Conservation (phyloP, 2,888 invertebrate genomes). For the Tetheella fluctuosa region DNA sequence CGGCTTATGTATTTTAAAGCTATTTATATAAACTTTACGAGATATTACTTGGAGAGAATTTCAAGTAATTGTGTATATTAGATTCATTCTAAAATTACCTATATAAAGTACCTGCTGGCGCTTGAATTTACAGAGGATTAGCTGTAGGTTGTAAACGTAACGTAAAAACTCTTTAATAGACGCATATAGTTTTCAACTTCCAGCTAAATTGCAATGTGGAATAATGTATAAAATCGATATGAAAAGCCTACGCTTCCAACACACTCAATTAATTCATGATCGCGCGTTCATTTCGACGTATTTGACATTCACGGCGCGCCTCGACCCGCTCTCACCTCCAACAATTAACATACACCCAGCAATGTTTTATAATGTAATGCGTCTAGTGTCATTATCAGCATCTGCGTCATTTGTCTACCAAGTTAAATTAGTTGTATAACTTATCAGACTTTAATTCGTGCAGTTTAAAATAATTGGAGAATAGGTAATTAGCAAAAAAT, state of each 20-base stretch:
- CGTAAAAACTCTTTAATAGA: too few relatives aligned
- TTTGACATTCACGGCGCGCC: background rate
- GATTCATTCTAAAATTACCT: background rate
- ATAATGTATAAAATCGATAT: background rate
- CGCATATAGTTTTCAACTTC: too few relatives aligned
- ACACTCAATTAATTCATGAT: background rate
- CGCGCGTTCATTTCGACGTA: background rate
- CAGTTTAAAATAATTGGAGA: background rate
- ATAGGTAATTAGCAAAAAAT: background rate
- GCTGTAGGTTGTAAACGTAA: background rate
- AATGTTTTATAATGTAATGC: background rate
- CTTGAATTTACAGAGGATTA: background rate
- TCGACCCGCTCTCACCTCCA: background rate
- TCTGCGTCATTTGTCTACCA: background rate
- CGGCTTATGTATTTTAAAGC: slow-evolving; percentile 14
- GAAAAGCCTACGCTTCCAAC: background rate
- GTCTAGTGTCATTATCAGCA: background rate
- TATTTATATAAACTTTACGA: slow-evolving; percentile 7
- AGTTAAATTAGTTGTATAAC: background rate
- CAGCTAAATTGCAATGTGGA: background rate
- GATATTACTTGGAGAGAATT: background rate
- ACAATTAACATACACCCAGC: background rate
- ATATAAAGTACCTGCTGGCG: background rate
- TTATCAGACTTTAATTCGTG: background rate
- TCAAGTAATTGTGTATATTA: too few relatives aligned